A percentile compares a stretch with the other conserved stretches of the same genome.
Evolutionary conservation across 1,140 invertebrate genomes (phyloP).

Genomic region (Solenopsis fugax): DNA sequence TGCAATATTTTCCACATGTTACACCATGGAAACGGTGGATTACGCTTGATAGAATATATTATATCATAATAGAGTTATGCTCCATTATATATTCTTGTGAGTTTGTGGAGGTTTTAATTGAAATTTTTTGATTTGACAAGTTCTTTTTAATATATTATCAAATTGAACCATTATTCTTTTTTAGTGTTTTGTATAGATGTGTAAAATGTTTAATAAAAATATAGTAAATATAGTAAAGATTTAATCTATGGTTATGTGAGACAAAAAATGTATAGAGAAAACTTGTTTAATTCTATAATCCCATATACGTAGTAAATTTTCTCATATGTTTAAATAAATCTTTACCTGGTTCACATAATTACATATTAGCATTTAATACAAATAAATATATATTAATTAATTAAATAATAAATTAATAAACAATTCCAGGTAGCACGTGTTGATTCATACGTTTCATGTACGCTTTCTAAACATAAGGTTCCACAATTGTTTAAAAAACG

Average conservation of each 20-base stretch:
- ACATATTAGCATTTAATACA: neutral
- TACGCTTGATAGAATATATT: too few relatives aligned
- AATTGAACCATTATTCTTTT: slow-evolving; percentile 4
- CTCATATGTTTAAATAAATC: neutral
- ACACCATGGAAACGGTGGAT: neutral
- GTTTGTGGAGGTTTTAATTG: neutral
- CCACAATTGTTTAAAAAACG: too few relatives aligned
- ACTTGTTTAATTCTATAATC: slow-evolving; percentile 2
- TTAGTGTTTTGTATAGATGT: neutral
- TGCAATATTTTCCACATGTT: neutral
- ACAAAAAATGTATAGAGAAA: neutral
- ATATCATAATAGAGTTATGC: too few relatives aligned
- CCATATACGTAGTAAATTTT: slow-evolving; percentile 23
- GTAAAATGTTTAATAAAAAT: neutral
- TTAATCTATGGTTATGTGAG: neutral
- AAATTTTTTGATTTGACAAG: neutral
- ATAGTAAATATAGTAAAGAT: neutral
- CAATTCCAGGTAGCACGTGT: too few relatives aligned
- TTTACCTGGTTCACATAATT: neutral
- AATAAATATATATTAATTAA: slow-evolving; percentile 19
- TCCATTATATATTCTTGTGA: neutral
- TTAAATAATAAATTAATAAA: neutral
- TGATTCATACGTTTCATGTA: too few relatives aligned
- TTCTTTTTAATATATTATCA: neutral
- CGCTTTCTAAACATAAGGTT: too few relatives aligned